phyloP scores from a whole-genome alignment of 2,888 invertebrate genomes.

The Strigamia maritima region DNA sequence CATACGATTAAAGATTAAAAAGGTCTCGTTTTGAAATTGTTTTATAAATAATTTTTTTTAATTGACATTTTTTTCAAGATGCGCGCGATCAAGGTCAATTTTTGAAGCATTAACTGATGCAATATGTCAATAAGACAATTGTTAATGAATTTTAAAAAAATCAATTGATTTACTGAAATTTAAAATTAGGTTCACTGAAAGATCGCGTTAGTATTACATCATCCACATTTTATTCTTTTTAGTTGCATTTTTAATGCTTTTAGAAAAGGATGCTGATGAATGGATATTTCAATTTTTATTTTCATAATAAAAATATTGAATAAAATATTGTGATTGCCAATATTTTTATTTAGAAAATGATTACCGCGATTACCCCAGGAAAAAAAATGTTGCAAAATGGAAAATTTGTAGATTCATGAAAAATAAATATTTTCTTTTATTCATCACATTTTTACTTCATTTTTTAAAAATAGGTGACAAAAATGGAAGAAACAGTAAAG shows the following conservation, averaged over 20 bases:
- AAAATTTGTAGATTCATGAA: too few relatives aligned
- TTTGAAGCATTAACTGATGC: neutral
- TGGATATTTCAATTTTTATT: neutral
- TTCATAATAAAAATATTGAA: neutral
- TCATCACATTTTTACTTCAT: too few relatives aligned
- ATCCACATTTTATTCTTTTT: neutral
- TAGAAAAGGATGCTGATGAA: slow-evolving; percentile 10
- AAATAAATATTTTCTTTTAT: too few relatives aligned
- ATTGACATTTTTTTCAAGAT: neutral
- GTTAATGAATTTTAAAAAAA: neutral
- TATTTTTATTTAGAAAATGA: too few relatives aligned
- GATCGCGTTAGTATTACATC: neutral
- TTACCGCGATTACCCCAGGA: too few relatives aligned
- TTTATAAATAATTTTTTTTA: neutral
- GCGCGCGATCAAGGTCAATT: neutral
- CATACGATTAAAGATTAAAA: neutral
- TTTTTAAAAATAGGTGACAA: neutral
- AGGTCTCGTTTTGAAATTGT: neutral
- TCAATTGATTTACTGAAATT: neutral
- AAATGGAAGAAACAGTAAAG: neutral
- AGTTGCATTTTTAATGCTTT: neutral
- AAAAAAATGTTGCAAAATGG: too few relatives aligned
- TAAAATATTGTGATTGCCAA: neutral
- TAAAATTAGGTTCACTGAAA: neutral
- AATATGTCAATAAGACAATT: neutral